Evolutionary conservation across 2,888 invertebrate species (phyloP).

Genomic region (Tachina lurida): DNA sequence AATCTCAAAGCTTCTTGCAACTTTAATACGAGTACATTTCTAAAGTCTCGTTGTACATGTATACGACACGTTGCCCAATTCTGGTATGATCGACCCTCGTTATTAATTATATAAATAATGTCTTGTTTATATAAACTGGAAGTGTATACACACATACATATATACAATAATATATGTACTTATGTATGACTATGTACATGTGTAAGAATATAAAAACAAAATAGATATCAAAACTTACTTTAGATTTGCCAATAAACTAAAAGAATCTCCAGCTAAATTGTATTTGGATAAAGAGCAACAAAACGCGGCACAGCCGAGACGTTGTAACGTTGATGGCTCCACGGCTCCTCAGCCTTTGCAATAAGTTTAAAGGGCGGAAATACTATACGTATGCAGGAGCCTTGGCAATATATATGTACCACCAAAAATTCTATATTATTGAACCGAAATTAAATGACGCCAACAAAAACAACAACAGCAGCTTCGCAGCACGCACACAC

Average conservation of each 20-base stretch:
- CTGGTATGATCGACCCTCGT: not conserved
- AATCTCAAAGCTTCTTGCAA: too few relatives aligned
- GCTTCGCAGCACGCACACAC: conserved; percentile 2
- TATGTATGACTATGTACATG: not conserved
- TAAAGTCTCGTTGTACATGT: not conserved
- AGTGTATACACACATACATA: not conserved
- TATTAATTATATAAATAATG: not conserved
- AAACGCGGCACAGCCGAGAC: conserved; percentile 78
- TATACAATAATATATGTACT: not conserved
- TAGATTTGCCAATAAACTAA: conserved; percentile 80
- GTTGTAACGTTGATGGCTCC: conserved; percentile 77
- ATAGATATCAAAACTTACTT: conserved; percentile 77
- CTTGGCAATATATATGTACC: conserved; percentile 75
- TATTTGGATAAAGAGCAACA: conserved; percentile 80
- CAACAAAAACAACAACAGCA: conserved; percentile 55
- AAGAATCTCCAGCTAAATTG: conserved; percentile 77
- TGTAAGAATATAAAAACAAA: not conserved
- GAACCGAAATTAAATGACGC: conserved; percentile 51
- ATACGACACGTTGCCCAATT: not conserved
- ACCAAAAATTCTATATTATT: conserved; percentile 45
- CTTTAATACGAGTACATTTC: too few relatives aligned
- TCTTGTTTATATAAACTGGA: conserved; percentile 20
- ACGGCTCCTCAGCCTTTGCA: conserved; percentile 72
- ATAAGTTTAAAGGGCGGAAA: conserved; percentile 64
- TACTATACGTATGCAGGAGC: conserved; percentile 50